Conservation (phyloP, 2,113 vertebrate species). For the Vombatus ursinus region DNA sequence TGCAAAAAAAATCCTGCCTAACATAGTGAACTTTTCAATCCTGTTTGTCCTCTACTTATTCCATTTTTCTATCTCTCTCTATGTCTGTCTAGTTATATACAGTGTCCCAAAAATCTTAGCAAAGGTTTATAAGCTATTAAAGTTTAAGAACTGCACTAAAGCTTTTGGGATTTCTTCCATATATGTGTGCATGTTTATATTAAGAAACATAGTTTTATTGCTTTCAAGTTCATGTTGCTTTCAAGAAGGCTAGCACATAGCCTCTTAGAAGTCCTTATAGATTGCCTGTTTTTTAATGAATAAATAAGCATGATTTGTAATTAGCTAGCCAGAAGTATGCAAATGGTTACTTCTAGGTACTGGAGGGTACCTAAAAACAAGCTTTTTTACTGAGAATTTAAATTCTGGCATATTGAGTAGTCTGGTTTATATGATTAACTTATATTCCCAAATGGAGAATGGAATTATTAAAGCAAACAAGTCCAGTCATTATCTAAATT, state of each 20-base stretch:
- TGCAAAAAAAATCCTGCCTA: background rate
- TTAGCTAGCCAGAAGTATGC: background rate
- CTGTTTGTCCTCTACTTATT: background rate
- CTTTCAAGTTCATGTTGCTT: background rate
- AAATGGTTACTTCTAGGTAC: slow-evolving; percentile 25
- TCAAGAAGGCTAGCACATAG: background rate
- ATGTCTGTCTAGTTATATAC: background rate
- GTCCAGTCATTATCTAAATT: background rate
- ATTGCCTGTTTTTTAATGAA: background rate
- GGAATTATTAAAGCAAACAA: background rate
- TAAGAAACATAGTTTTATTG: background rate
- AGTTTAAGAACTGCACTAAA: background rate
- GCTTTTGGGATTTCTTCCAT: background rate
- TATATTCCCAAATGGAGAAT: background rate
- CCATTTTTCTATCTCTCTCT: background rate
- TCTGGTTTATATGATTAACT: slow-evolving; percentile 12
- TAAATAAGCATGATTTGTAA: background rate
- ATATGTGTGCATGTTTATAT: background rate
- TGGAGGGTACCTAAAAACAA: slow-evolving; percentile 12
- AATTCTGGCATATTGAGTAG: background rate
- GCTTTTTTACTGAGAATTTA: background rate
- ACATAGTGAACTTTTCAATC: background rate
- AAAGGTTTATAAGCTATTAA: background rate
- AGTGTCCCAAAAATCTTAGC: background rate
- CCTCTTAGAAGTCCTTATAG: slow-evolving; percentile 13